These are phyloP conservation scores for Aurelia aurita DNA, from an alignment of 30 jellyfish, hydroid and myxozoan species.

Conservation along the genomic window DNA sequence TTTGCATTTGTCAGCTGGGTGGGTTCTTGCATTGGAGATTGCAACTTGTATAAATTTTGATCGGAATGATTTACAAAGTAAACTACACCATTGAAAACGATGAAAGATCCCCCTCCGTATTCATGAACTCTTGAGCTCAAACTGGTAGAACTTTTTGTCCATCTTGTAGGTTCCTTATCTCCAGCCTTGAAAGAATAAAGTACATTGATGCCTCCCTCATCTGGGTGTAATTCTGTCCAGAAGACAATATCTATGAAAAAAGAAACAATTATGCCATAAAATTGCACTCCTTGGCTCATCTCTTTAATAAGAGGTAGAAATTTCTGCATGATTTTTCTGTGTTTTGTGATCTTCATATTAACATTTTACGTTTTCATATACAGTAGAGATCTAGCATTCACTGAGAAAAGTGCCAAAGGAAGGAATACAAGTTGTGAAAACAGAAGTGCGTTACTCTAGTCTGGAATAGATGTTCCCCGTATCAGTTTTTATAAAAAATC, in stretches of 20 bases:
- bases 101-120: conserved; percentile 92
- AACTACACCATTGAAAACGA: conserved; percentile 64
- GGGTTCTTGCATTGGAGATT: conserved; percentile 42
- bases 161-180: conserved; percentile 48
- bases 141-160: conserved; percentile 72
- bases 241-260: conserved; percentile 60
- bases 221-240: conserved; percentile 92
- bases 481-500: too few relatives aligned
- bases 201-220: conserved; percentile 76
- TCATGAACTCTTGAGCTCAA: conserved; percentile 80
- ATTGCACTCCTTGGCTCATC: too few relatives aligned
- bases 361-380: too few relatives aligned
- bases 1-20: conserved; percentile 35
- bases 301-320: too few relatives aligned
- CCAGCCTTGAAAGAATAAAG: conserved; percentile 57
- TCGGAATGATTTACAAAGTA: conserved; percentile 75
- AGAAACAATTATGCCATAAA: background rate
- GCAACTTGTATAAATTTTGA: conserved; percentile 58
- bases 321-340: too few relatives aligned
- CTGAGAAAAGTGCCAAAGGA: too few relatives aligned
- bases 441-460: too few relatives aligned
- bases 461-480: too few relatives aligned
- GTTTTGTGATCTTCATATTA: too few relatives aligned
- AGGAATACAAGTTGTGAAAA: too few relatives aligned
- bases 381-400: too few relatives aligned